Evolutionary conservation across 2,888 invertebrate species (phyloP), one percentile per base, ranked within the genome.

Genomic region (Mycalesis mineus): DNA sequence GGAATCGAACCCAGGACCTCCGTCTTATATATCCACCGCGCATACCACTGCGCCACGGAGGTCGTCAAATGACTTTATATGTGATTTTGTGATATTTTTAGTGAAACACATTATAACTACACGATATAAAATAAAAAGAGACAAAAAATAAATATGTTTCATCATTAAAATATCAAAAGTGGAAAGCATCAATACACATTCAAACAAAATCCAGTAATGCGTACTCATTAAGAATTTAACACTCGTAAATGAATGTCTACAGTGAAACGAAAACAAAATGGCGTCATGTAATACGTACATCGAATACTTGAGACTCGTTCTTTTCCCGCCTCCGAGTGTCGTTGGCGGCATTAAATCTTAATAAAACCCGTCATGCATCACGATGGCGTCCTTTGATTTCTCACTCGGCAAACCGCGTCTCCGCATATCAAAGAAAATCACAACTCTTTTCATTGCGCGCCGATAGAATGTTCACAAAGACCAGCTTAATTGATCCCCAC

Each of bases 361-460:
- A 89, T 89, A 88, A 87, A 88, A 83, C 83, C 80, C 84, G 81
- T 84, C 88, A 88, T 89, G 88, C 88, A 84, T 85, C 80, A 77
- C 80, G 77, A 78, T 78, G 72, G 78, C 74, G 80, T 80, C 77
- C 88, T 89, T 89, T 89, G 89, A 89, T 89, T 88, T 87, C 81
- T 88, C 88, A 88, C 80, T 88, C 80, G 89, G 88, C 83, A 88
- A 88, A 88, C 88, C 84, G 78, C 84, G 86, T 82, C 88, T 86
- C 79, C 82, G 76, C 72, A 75, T 87, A 85, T 88, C 88, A 88
- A 89, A 89, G 88, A 86, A 88, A 84, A 84, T 88, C 87, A 88
- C 84, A 89, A 89, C 88, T 89, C 88, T 89, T 88, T 89, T 88
- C 86, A 88, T 86, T 88, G 88, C 82, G 77, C 83, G 80, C 84